Base-by-base conservation (phyloP, 1,140 invertebrate species). In the Chionoecetes opilio region DNA sequence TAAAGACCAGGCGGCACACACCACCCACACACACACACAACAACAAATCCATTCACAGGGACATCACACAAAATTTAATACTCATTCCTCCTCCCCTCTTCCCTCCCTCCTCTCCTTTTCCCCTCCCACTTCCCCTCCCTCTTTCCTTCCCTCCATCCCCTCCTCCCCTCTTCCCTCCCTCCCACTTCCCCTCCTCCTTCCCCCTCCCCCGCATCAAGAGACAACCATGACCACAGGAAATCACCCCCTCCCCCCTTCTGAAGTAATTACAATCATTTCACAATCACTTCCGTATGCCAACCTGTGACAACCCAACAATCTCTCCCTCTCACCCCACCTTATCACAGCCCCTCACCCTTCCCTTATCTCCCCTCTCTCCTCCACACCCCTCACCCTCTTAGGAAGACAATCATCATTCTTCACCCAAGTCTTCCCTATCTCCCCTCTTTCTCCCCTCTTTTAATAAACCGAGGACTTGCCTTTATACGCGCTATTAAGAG, bases 191-290 rank as follows among this genome's bases (percentile, higher is more conserved):
- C 46, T 29, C n/a, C 0, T 11, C 35, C 75, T 37, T 8, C 34
- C 3, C 82, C 35, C 29, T 21, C 82, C n/a, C 75, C 35, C 38
- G 5, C 26, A 26, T 29, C 3, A 75, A 75, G 63, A 75, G 63
- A 75, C 63, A 75, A 75, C 63, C 35, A 14, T 75, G 90, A 75
- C 90, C 53, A 92, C 91, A 92, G 91, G 91, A 92, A 92, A 37
- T 82, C 17, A 31, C 84, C 46, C 63, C 53, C 41, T 17, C 6
- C 31, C 89, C n/a, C n/a, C n/a, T n/a, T 29, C 89, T 32, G 37
- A n/a, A 84, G 53, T 89, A 89, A 94, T 94, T 89, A 94, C 93
- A 94, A 94, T 90, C 46, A 94, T 94, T 82, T 82, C 82, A 38
- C 87, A 94, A 94, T 94, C 86, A 94, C 87, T 89, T 94, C 93